Conservation (phyloP, 2,797 vertebrate species). For the Graptemys geographica region DNA sequence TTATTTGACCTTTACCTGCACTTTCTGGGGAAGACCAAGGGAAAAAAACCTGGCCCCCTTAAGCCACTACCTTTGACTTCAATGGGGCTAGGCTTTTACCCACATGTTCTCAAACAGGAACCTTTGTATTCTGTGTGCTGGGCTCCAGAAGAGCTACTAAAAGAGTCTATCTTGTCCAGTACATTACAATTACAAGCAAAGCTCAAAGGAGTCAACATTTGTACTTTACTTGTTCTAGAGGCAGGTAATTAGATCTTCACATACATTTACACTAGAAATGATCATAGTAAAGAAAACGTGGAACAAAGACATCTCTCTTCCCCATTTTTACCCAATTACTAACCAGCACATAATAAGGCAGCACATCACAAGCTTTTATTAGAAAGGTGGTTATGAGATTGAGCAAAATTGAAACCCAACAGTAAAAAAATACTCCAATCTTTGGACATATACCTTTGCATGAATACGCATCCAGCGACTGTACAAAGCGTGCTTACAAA, state of each 20-base stretch:
- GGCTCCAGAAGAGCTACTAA: background rate
- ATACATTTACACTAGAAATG: background rate
- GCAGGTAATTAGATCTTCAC: background rate
- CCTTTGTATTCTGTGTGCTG: background rate
- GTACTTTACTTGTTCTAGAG: background rate
- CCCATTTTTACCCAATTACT: background rate
- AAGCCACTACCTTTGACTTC: background rate
- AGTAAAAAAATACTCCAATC: accelerated
- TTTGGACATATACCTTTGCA: conserved; percentile 85
- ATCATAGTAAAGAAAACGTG: background rate
- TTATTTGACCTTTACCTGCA: background rate
- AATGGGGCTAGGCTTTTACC: background rate
- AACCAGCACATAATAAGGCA: accelerated
- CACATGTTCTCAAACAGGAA: background rate
- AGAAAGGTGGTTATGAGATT: accelerated
- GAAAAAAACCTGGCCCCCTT: background rate
- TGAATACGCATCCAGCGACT: conserved; percentile 95
- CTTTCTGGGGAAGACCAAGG: background rate
- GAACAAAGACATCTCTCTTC: background rate
- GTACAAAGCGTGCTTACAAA: conserved; percentile 95
- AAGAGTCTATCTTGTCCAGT: background rate
- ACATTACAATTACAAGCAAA: background rate
- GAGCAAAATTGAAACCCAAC: accelerated
- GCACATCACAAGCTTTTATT: accelerated
- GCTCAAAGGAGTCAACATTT: background rate